Evolutionary conservation across 2,888 invertebrate species (phyloP).

Genomic region (Cosmorhoe ocellata): DNA sequence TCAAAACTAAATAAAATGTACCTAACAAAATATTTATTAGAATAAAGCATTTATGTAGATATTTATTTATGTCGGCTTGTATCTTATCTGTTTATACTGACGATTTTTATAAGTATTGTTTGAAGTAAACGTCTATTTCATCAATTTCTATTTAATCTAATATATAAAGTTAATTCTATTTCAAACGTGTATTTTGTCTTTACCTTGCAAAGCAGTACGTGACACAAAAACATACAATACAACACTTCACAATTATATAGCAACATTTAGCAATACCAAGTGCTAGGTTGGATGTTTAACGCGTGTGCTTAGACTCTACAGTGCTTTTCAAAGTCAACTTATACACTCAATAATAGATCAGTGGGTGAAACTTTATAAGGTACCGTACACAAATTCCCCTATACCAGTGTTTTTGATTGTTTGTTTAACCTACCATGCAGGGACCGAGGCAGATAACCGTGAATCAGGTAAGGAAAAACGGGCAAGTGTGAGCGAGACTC

Average conservation of each 20-base stretch:
- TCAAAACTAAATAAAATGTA: too few relatives aligned
- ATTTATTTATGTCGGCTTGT: too few relatives aligned
- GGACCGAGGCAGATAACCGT: constrained; percentile 7
- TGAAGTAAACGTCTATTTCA: too few relatives aligned
- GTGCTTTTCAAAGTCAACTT: constrained; percentile 65
- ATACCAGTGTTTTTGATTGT: constrained; percentile 52
- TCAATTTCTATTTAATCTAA: too few relatives aligned
- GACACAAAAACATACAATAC: constrained; percentile 7
- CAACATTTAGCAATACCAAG: constrained; percentile 25
- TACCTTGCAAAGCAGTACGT: constrained; percentile 3
- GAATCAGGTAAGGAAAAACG: neutral
- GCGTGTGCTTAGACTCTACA: constrained; percentile 44
- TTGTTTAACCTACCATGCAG: constrained; percentile 73
- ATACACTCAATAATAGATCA: constrained; percentile 56
- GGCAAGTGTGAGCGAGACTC: too few relatives aligned
- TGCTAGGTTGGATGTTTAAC: constrained; percentile 33
- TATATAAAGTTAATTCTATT: too few relatives aligned
- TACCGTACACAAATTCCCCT: constrained; percentile 82
- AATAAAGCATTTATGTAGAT: too few relatives aligned
- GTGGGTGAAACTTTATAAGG: constrained; percentile 83
- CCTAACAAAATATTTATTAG: too few relatives aligned
- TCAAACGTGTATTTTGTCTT: too few relatives aligned
- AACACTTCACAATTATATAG: constrained; percentile 14
- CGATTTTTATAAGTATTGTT: too few relatives aligned
- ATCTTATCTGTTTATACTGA: too few relatives aligned